phyloP scores from a whole-genome alignment of 1,140 invertebrate species.

The Drosophila nannoptera region DNA sequence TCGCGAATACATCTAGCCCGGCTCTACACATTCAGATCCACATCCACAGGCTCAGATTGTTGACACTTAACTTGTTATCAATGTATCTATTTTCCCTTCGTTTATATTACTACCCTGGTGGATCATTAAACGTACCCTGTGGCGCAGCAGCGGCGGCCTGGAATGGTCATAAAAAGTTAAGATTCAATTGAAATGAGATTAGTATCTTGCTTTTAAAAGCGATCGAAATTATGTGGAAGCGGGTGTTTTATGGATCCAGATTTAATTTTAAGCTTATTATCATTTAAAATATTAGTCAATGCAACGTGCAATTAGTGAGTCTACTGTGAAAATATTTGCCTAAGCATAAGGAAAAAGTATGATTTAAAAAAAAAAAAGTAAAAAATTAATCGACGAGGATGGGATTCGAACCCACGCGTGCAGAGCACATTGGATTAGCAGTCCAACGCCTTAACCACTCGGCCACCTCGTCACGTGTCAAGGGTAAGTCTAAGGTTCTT shows the following conservation, averaged over 20 bases:
- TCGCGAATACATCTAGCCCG: conserved; percentile 43
- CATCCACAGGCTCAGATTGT: conserved; percentile 14
- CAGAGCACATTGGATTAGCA: conserved; percentile 86
- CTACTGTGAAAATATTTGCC: no score
- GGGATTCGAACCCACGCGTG: conserved; percentile 94
- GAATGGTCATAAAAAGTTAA: conserved; percentile 51
- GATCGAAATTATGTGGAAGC: background rate
- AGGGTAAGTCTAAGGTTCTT: conserved; percentile 4
- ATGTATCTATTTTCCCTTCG: conserved; percentile 71
- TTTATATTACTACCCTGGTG: conserved; percentile 48
- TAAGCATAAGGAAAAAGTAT: background rate
- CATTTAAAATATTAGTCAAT: no score
- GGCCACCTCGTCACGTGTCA: conserved; percentile 85
- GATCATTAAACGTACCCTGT: conserved; percentile 34
- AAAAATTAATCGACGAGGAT: conserved; percentile 84
- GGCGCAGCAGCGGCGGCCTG: conserved; percentile 2
- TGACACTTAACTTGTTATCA: conserved; percentile 68
- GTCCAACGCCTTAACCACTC: conserved; percentile 94
- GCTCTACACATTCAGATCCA: conserved; percentile 20
- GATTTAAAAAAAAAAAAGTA: conserved; percentile 7
- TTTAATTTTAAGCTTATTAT: background rate
- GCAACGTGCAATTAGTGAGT: no score
- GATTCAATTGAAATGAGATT: conserved; percentile 65
- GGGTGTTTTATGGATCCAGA: background rate
- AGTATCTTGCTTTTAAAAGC: conserved; percentile 48